Evolutionary conservation across 2,797 vertebrate species (phyloP).

Genomic region (Cossypha dichroa): DNA sequence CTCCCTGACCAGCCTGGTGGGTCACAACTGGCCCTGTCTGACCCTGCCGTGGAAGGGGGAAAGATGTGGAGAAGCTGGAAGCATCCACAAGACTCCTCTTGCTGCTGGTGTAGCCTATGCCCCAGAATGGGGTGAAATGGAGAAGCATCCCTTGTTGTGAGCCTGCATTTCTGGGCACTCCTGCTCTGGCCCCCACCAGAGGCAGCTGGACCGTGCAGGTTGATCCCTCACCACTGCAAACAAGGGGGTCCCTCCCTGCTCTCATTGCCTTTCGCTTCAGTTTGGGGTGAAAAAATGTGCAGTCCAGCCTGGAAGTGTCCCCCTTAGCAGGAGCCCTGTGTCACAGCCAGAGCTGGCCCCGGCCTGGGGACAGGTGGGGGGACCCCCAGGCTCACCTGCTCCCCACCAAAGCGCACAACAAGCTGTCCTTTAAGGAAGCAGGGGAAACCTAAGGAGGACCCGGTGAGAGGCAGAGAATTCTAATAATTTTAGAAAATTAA

Average conservation of each 20-base stretch:
- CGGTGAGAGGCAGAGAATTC: background rate
- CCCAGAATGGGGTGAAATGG: background rate
- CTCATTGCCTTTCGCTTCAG: background rate
- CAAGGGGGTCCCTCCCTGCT: background rate
- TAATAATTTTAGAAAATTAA: conserved; percentile 21
- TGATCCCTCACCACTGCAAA: background rate
- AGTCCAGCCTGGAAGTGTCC: background rate
- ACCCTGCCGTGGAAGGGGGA: background rate
- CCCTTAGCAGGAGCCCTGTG: background rate
- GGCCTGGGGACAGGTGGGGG: background rate
- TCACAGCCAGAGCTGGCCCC: background rate
- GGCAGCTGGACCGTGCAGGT: background rate
- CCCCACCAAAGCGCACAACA: conserved; percentile 55
- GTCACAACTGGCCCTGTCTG: background rate
- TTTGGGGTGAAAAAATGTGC: background rate
- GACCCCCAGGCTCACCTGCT: background rate
- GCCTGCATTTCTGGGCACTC: rapidly evolving
- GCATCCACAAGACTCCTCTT: background rate
- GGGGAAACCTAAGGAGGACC: background rate
- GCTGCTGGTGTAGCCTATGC: background rate
- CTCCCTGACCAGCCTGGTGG: rapidly evolving
- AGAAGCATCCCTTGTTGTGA: background rate
- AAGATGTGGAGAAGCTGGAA: background rate
- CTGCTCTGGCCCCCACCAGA: background rate
- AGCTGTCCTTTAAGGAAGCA: conserved; percentile 76